Base-by-base conservation (phyloP, 2,888 invertebrate genomes). In the Pilophorus perplexus region DNA sequence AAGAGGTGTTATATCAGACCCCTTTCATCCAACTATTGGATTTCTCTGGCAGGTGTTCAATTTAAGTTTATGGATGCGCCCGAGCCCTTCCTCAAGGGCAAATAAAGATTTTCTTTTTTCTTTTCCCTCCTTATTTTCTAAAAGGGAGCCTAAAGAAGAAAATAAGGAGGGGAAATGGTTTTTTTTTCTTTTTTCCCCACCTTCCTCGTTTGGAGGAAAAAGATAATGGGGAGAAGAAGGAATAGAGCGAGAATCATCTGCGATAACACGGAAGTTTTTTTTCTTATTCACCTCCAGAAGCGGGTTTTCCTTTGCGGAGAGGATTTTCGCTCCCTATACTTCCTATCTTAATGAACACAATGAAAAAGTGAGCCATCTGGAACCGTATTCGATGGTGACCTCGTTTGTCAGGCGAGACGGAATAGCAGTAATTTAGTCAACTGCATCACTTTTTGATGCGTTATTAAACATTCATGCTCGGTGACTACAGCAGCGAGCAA, bases 201-300 rank as follows among this genome's bases (percentile, higher is more conserved):
- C 20, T 12, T n/a, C n/a, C n/a, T n/a, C n/a, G n/a, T n/a, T n/a
- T n/a, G 37, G 38, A 27, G 25, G 38, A 27, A 40, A 57, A 57
- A 57, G 55, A 42, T 59, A 59, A 59, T 59, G 59, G 59, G 44
- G 28, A 25, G 55, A 38, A 18, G 42, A 27, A 44, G 40, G 59
- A 59, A 59, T 42, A 59, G 55, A 59, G 59, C 59, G 40, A 59
- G 59, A 59, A 59, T 59, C 59, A 59, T 59, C 59, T 59, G 59
- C 40, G 59, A 59, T 59, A 59, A 59, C 59, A 40, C 59, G 14
- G 44, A 59, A 44, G 42, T 59, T 44, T n/a, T n/a, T 59, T 59
- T 59, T 59, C 59, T 59, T 59, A 59, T 59, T 59, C 59, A 59
- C 59, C 59, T 59, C 44, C 16, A 6, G 59, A 40, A 59, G 57